phyloP scores from a whole-genome alignment of 2,113 vertebrate species.

The Peromyscus maniculatus region DNA sequence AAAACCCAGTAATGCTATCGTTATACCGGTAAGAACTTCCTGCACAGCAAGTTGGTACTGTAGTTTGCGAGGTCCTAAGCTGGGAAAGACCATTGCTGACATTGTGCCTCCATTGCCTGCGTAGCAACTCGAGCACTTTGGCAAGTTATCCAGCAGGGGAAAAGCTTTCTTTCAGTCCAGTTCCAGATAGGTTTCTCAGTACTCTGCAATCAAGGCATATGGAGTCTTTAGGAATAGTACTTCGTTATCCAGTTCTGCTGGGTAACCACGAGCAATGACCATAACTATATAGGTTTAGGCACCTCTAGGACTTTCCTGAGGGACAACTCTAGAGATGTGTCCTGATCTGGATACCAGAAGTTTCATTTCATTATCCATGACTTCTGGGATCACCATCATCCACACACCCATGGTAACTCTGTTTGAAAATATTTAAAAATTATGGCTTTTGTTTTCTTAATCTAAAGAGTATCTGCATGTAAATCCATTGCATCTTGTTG shows the following conservation, averaged over 20 bases:
- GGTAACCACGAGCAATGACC: background rate
- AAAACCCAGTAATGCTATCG: no score
- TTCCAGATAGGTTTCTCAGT: background rate
- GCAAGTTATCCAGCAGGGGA: background rate
- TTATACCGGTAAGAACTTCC: background rate
- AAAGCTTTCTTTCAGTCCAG: background rate
- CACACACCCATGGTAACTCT: no score
- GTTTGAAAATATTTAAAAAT: background rate
- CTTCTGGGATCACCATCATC: background rate
- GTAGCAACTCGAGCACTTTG: background rate
- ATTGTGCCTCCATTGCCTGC: background rate
- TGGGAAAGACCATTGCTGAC: background rate
- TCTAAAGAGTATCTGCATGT: background rate
- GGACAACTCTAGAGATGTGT: no score
- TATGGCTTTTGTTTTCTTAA: background rate
- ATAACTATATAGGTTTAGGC: background rate
- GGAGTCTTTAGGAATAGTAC: background rate
- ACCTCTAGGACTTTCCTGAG: background rate
- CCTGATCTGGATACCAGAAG: background rate
- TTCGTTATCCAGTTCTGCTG: background rate
- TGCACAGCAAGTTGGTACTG: no score
- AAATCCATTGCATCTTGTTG: background rate
- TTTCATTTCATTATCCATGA: background rate
- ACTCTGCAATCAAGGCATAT: background rate
- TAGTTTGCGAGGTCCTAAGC: background rate